Evolutionary conservation across 2,888 invertebrate species (phyloP).

Genomic region (Argyresthia albistria): DNA sequence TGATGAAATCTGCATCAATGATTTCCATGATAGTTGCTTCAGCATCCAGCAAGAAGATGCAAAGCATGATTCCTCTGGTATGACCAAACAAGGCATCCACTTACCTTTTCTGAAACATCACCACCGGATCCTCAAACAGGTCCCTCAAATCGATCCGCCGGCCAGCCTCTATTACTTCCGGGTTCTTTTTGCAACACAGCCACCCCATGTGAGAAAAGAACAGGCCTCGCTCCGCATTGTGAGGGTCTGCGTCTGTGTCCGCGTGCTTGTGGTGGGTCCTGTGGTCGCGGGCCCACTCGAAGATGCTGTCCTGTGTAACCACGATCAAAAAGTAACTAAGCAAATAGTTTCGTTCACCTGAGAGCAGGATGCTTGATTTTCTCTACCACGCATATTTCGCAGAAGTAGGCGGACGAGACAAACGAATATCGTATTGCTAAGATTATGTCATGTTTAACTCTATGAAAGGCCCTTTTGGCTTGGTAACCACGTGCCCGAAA

Average conservation of each 20-base stretch:
- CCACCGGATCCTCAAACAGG: constrained; percentile 85
- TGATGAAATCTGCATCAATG: too few relatives aligned
- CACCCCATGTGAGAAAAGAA: constrained; percentile 97
- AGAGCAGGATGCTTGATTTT: neutral
- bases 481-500: too few relatives aligned
- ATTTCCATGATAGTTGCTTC: too few relatives aligned
- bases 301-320: constrained; percentile 72
- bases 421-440: too few relatives aligned
- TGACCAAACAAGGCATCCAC: constrained; percentile 11
- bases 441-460: too few relatives aligned
- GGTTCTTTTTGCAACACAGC: constrained; percentile 90
- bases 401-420: too few relatives aligned
- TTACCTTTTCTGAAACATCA: constrained; percentile 89
- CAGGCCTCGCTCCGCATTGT: constrained; percentile 89
- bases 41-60: too few relatives aligned
- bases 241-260: constrained; percentile 92
- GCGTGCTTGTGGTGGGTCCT: constrained; percentile 92
- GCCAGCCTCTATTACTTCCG: constrained; percentile 87
- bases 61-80: too few relatives aligned
- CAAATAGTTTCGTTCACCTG: too few relatives aligned
- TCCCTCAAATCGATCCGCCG: constrained; percentile 87
- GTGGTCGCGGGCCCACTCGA: constrained; percentile 80
- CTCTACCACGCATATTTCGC: too few relatives aligned
- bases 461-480: too few relatives aligned
- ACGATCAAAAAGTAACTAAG: too few relatives aligned